Base-by-base conservation (phyloP, 2,113 vertebrate genomes). In the Indicator indicator region DNA sequence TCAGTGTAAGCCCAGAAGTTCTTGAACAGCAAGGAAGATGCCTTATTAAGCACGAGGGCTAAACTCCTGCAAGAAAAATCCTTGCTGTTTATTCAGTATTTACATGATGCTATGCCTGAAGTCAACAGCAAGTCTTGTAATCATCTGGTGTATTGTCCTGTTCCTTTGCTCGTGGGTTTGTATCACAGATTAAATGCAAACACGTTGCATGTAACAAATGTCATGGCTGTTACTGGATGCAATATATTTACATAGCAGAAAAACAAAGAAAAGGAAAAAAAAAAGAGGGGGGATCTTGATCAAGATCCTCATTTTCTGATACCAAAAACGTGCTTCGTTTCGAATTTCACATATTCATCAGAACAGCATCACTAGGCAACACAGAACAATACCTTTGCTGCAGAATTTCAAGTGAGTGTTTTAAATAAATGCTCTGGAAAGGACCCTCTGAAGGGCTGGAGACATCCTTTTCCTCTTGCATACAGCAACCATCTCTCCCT, bases 31-130 rank as follows among this genome's bases (percentile, higher is more conserved):
- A 13, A 75, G 38, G 36, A 91, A 75, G 27, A 72, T 89, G 42
- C 46, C 48, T 81, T 80, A 36, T 68, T 83, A 69, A 32, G 33
- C 59, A 88, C 62, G 67, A 19, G 36, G 30, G 52, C 56, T 90
- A 68, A 90, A 79, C 20, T 69, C 82, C 84, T 58, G 55, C 75
- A 84, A 65, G 72, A 79, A 95, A 95, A 86, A 90, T 69, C 68
- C 20, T 50, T 71, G 38, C 9, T 58, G 44, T 65, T 90, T 92
- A 46, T 59, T 38, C 83, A 44, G 42, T 27, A 28, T 16, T 69
- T 69, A 5, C 11, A 56, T 4, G 27, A 70, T 54, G 15, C 30
- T 28, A 26, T 23, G 38, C 50, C 33, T 18, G 54, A 88, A 86
- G 42, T 54, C 59, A 78, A 32, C 42, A 64, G 28, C 44, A 87